Percentiles rank a stretch among this genome's conserved stretches.
These are phyloP conservation scores for Brienomyrus longianalis DNA, from an alignment of 2,113 vertebrate genomes.

Conservation along the genomic window DNA sequence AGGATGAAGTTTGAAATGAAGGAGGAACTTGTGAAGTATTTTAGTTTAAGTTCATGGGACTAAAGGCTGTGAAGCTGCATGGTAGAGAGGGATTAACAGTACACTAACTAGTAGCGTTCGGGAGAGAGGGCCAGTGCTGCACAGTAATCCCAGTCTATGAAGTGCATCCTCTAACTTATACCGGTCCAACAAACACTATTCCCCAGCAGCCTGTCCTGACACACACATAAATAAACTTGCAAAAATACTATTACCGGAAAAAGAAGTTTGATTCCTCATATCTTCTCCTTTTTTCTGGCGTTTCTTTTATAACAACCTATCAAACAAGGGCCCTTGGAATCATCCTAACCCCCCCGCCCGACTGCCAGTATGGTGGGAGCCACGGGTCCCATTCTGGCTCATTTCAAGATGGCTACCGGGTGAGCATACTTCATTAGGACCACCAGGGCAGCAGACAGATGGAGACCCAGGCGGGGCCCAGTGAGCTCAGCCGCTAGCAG, in stretches of 20 bases:
- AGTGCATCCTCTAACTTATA: background rate
- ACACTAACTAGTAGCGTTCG: background rate
- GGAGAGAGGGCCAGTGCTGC: background rate
- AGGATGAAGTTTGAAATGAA: background rate
- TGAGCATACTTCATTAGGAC: background rate
- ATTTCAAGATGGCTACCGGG: background rate
- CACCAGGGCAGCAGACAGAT: background rate
- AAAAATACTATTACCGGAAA: too few species aligned
- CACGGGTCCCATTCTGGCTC: background rate
- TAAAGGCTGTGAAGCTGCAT: background rate
- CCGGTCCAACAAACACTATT: too few species aligned
- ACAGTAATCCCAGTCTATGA: background rate
- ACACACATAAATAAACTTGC: too few species aligned
- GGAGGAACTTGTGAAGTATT: conserved; percentile 4
- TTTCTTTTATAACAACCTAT: background rate
- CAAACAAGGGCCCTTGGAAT: too few species aligned
- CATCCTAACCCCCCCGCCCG: too few species aligned
- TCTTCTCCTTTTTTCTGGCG: background rate
- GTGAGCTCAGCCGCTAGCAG: background rate
- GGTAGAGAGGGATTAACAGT: background rate
- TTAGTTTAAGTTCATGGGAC: conserved; percentile 26
- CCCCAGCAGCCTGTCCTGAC: too few species aligned
- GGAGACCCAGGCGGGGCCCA: background rate
- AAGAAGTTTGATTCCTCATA: background rate
- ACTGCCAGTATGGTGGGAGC: background rate